These are phyloP conservation scores for Diplodus puntazzo DNA, from an alignment of 2,797 vertebrate species.

Conservation along the genomic window DNA sequence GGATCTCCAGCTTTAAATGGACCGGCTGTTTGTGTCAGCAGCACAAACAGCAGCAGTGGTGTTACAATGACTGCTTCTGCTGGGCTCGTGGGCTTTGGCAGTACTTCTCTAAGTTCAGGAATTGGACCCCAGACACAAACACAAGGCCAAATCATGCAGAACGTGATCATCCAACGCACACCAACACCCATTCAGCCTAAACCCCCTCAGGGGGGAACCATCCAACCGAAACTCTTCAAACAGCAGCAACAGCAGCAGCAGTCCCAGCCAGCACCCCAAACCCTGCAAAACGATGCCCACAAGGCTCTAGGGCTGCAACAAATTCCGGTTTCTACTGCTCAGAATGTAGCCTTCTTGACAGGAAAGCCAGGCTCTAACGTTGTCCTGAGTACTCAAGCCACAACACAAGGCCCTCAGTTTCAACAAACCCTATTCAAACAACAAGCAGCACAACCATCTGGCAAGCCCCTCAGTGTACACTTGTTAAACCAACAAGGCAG, in stretches of 20 bases:
- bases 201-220: conserved; percentile 86
- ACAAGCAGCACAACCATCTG: conserved; percentile 82
- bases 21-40: conserved; percentile 89
- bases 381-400: conserved; percentile 88
- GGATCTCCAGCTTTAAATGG: conserved; percentile 92
- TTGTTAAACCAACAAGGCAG: conserved; percentile 94
- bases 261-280: conserved; percentile 76
- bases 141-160: conserved; percentile 89
- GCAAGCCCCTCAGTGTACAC: conserved; percentile 94
- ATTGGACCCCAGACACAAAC: conserved; percentile 80
- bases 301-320: conserved; percentile 86
- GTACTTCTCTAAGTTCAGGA: conserved; percentile 78
- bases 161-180: conserved; percentile 95
- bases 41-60: conserved; percentile 80
- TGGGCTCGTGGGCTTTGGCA: conserved; percentile 84
- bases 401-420: conserved; percentile 83
- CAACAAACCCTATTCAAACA: conserved; percentile 92
- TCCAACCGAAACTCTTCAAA: conserved; percentile 90
- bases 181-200: conserved; percentile 98
- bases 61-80: conserved; percentile 80
- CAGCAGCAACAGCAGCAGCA: conserved; percentile 77
- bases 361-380: conserved; percentile 92
- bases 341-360: conserved; percentile 94
- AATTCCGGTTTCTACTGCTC: conserved; percentile 85
- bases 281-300: conserved; percentile 84